These are phyloP conservation scores for Semicossyphus pulcher DNA, from an alignment of 2,113 vertebrate genomes.

Conservation along the genomic window DNA sequence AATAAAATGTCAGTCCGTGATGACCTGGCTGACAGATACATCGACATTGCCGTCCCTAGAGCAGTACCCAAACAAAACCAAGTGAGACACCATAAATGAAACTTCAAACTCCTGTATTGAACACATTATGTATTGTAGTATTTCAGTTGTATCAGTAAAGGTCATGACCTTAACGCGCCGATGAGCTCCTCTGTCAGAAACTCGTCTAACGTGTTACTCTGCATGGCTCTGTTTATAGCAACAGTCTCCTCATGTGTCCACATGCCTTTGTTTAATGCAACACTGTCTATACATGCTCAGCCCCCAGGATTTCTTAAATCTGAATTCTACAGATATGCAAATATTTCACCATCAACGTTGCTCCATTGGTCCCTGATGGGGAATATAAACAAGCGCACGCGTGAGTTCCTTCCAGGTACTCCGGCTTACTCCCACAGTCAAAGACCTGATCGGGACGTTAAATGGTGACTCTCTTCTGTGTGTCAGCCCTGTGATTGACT, in stretches of 20 bases:
- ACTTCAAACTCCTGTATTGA: neutral
- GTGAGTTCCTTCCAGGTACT: too few species aligned
- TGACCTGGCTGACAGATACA: too few species aligned
- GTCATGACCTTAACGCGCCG: neutral
- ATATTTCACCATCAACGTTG: neutral
- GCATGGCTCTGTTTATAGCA: neutral
- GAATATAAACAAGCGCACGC: neutral
- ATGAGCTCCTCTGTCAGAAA: neutral
- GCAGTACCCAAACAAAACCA: too few species aligned
- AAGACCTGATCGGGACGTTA: too few species aligned
- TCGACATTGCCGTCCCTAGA: too few species aligned
- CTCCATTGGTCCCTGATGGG: neutral
- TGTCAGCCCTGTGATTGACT: too few species aligned
- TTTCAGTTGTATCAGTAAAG: neutral
- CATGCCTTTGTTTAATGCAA: neutral
- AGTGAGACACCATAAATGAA: neutral
- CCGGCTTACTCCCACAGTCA: too few species aligned
- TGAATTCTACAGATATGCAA: neutral
- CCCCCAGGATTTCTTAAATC: neutral
- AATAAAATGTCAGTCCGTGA: neutral
- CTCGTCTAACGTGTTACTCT: constrained; percentile 33
- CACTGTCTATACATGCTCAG: neutral
- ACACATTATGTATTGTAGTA: neutral
- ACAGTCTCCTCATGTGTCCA: neutral
- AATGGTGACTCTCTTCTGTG: too few species aligned